Conservation (phyloP, 2,113 vertebrate genomes). For the Hystrix cristata region DNA sequence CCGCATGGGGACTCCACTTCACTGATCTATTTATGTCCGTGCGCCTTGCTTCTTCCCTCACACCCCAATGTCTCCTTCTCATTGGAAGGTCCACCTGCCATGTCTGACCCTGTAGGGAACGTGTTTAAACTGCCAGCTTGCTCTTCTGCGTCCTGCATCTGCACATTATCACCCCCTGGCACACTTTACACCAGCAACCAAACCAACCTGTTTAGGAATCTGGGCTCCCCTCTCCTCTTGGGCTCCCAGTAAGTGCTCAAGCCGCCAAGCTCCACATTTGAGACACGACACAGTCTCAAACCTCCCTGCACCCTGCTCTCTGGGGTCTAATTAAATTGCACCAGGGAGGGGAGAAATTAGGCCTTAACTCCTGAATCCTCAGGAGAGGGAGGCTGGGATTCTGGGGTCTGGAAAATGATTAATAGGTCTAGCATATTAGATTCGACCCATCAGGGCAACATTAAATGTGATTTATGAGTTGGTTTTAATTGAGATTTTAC, state of each 20-base stretch:
- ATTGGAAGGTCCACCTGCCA: background rate
- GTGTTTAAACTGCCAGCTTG: background rate
- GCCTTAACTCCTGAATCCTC: conserved; percentile 8
- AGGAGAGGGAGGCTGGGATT: conserved; percentile 13
- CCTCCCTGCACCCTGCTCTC: background rate
- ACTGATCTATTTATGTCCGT: background rate
- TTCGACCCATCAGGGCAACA: conserved; percentile 61
- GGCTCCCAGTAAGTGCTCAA: background rate
- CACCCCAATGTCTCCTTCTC: background rate
- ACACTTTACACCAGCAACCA: background rate
- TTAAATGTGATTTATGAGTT: conserved; percentile 84
- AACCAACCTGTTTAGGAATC: background rate
- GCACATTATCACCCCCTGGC: rapidly evolving
- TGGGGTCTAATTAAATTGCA: background rate
- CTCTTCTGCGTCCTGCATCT: background rate
- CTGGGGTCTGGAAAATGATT: conserved; percentile 67
- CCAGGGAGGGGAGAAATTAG: conserved; percentile 3
- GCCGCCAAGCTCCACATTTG: background rate
- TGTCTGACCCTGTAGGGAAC: background rate
- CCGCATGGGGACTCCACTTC: no score
- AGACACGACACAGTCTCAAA: background rate
- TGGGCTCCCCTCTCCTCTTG: background rate
- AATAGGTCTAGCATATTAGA: conserved; percentile 73
- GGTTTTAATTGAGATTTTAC: conserved; percentile 83
- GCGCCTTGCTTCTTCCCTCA: background rate